These are phyloP conservation scores for Murina feae DNA, from an alignment of 2,113 vertebrate genomes.

Conservation along the genomic window DNA sequence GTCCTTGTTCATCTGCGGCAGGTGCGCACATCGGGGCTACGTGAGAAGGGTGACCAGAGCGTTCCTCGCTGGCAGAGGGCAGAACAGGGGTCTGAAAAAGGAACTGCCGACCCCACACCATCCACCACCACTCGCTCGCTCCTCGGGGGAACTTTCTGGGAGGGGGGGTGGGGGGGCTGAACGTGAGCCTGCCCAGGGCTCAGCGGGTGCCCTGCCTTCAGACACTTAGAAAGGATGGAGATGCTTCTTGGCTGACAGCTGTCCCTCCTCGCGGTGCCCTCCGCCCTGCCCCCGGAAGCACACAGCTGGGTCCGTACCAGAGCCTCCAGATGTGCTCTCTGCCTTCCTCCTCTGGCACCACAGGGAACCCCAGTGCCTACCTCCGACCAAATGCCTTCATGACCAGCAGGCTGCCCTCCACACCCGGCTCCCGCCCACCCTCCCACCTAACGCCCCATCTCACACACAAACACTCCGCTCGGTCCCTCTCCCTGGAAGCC, in stretches of 20 bases:
- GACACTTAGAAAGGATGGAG: neutral
- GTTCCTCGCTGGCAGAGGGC: neutral
- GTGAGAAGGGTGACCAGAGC: neutral
- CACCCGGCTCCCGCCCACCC: neutral
- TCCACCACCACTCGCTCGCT: neutral
- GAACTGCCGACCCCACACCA: neutral
- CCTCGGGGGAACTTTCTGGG: neutral
- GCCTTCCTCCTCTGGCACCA: neutral
- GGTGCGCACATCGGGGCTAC: neutral
- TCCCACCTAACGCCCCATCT: too few species aligned
- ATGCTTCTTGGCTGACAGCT: neutral
- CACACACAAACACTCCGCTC: neutral
- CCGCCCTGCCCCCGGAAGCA: neutral
- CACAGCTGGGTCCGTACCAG: neutral
- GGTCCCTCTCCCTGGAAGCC: neutral
- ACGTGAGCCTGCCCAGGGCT: neutral
- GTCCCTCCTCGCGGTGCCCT: neutral
- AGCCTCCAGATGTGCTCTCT: neutral
- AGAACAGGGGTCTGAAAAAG: neutral
- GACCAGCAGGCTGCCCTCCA: neutral
- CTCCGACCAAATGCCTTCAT: neutral
- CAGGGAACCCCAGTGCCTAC: neutral
- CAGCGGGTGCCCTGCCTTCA: neutral
- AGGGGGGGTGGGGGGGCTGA: too few species aligned
- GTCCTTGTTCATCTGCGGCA: too few species aligned